These are phyloP conservation scores for Philhelius pedissequus DNA, from an alignment of 2,888 invertebrate species.

Conservation along the genomic window DNA sequence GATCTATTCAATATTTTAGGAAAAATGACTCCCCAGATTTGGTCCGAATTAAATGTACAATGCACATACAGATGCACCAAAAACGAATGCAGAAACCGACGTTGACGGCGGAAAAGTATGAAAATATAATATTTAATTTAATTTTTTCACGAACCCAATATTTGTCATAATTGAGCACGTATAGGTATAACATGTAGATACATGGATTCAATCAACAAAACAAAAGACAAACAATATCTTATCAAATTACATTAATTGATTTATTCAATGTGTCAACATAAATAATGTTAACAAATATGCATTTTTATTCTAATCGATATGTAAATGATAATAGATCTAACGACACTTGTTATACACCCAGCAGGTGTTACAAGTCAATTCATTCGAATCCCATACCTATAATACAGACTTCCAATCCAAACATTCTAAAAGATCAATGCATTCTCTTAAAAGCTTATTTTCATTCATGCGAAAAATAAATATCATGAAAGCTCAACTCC, in stretches of 20 bases:
- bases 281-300: constrained; percentile 9
- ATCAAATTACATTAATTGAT: constrained; percentile 11
- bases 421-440: not conserved
- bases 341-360: not conserved
- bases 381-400: not conserved
- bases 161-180: too few relatives aligned
- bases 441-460: not conserved
- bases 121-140: too few relatives aligned
- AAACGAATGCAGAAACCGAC: too few relatives aligned
- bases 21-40: too few relatives aligned
- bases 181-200: too few relatives aligned
- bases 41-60: too few relatives aligned
- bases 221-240: not conserved
- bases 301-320: constrained; percentile 6
- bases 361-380: constrained; percentile 13
- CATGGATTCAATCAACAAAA: not conserved
- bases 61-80: too few relatives aligned
- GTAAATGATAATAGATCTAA: constrained; percentile 3
- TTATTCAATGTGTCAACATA: constrained; percentile 13
- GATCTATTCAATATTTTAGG: too few relatives aligned
- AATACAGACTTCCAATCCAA: not conserved
- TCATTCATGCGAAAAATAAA: not conserved
- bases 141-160: too few relatives aligned
- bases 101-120: too few relatives aligned
- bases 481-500: not conserved